These are phyloP conservation scores for Tachyglossus aculeatus DNA, from an alignment of 2,797 vertebrate genomes.

Conservation along the genomic window DNA sequence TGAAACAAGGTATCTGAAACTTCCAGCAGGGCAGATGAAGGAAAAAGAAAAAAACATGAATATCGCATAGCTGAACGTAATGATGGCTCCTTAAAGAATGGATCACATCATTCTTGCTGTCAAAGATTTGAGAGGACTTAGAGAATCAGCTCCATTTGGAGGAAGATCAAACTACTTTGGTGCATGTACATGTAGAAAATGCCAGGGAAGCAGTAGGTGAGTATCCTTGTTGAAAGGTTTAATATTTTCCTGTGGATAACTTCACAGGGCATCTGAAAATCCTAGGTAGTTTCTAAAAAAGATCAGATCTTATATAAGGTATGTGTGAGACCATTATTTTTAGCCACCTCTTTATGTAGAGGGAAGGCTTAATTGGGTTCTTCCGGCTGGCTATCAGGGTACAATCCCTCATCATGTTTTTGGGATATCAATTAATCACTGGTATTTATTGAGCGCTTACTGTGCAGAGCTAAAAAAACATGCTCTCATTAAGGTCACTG, in stretches of 20 bases:
- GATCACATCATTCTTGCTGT: conserved; percentile 68
- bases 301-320: background rate
- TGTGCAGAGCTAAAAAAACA: too few relatives aligned
- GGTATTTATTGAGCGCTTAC: too few relatives aligned
- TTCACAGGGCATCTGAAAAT: background rate
- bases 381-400: too few relatives aligned
- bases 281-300: background rate
- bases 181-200: conserved; percentile 15
- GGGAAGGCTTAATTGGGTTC: background rate
- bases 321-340: background rate
- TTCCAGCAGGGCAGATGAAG: conserved; percentile 66
- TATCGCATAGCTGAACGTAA: conserved; percentile 68
- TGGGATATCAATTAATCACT: too few relatives aligned
- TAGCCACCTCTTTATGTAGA: background rate
- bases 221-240: conserved; percentile 19
- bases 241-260: conserved; percentile 3
- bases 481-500: too few relatives aligned
- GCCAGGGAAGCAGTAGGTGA: conserved; percentile 31
- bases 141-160: conserved; percentile 43
- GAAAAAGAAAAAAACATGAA: conserved; percentile 45
- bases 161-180: conserved; percentile 55
- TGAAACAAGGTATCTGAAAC: conserved; percentile 67
- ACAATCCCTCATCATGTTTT: too few relatives aligned
- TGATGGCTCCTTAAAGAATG: conserved; percentile 62
- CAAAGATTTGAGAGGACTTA: conserved; percentile 64